Evolutionary conservation across 2,113 vertebrate genomes (phyloP).

Genomic region (Oxyura jamaicensis): DNA sequence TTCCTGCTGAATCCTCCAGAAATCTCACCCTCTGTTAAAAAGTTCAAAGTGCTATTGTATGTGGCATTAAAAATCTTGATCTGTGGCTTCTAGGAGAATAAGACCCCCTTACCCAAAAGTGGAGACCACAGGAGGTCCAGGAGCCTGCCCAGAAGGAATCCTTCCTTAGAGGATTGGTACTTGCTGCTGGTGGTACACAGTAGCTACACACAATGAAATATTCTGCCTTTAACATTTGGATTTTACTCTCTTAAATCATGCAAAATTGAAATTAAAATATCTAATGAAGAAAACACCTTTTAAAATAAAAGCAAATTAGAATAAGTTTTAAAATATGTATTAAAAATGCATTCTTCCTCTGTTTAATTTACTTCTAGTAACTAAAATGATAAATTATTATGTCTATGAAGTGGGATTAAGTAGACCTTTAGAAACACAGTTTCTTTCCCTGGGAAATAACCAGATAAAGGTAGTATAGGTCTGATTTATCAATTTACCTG

Average conservation of each 20-base stretch:
- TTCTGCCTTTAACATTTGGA: background rate
- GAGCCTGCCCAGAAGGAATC: background rate
- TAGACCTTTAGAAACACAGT: background rate
- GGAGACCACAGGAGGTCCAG: background rate
- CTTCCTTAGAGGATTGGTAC: background rate
- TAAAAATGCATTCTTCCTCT: background rate
- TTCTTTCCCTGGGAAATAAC: background rate
- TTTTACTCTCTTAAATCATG: background rate
- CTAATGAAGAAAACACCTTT: background rate
- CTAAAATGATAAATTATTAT: background rate
- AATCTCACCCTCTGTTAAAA: background rate
- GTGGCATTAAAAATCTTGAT: background rate
- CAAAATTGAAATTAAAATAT: background rate
- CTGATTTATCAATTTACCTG: background rate
- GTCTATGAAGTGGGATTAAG: background rate
- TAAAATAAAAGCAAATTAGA: background rate
- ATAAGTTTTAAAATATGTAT: background rate
- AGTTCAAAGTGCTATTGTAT: background rate
- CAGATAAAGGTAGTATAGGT: background rate
- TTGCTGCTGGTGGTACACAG: too few relatives aligned
- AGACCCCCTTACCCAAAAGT: background rate
- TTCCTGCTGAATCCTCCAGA: background rate
- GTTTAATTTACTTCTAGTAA: background rate
- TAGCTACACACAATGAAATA: background rate
- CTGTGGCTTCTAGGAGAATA: background rate